Percentiles rank a stretch among this genome's conserved stretches.
Conservation (phyloP, 64 coral and sea anemone species). For the Hydrozoanthus tunicans region DNA sequence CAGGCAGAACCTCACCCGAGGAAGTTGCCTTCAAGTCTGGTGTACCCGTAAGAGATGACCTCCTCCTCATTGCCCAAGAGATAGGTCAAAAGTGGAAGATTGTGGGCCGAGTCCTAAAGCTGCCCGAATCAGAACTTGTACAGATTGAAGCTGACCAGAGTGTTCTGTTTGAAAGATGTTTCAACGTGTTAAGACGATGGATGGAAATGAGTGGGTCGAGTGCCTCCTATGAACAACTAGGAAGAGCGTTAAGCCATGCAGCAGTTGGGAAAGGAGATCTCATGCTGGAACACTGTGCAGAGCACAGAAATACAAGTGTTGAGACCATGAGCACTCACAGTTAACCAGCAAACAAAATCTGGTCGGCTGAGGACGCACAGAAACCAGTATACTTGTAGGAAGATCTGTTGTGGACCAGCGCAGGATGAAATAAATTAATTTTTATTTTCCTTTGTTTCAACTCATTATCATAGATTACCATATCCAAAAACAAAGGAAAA, state of each 20-base stretch:
- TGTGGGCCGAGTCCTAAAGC: slow-evolving; percentile 16
- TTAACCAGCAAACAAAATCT: too few relatives aligned
- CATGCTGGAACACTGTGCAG: not conserved
- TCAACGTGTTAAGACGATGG: slow-evolving; percentile 40
- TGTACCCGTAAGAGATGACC: not conserved
- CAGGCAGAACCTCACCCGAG: not conserved
- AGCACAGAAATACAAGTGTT: too few relatives aligned
- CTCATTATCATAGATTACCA: too few relatives aligned
- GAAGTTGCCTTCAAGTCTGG: slow-evolving; percentile 24
- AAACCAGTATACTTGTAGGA: too few relatives aligned
- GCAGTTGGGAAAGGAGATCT: slow-evolving; percentile 1
- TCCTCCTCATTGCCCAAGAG: slow-evolving; percentile 22
- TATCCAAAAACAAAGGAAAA: too few relatives aligned
- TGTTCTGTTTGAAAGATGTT: slow-evolving; percentile 34
- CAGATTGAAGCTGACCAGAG: slow-evolving; percentile 61
- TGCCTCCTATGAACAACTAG: slow-evolving; percentile 45
- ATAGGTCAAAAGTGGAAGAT: slow-evolving; percentile 43
- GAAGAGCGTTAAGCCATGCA: slow-evolving; percentile 16
- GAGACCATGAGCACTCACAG: too few relatives aligned
- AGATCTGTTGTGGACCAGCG: too few relatives aligned
- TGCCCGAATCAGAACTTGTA: slow-evolving; percentile 22
- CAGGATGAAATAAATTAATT: too few relatives aligned
- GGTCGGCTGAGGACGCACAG: too few relatives aligned
- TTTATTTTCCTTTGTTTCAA: too few relatives aligned
- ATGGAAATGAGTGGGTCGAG: not conserved